A percentile compares a stretch with the other conserved stretches of the same genome.
Evolutionary conservation across 2,797 vertebrate species (phyloP).

Genomic region (Loriculus beryllinus): DNA sequence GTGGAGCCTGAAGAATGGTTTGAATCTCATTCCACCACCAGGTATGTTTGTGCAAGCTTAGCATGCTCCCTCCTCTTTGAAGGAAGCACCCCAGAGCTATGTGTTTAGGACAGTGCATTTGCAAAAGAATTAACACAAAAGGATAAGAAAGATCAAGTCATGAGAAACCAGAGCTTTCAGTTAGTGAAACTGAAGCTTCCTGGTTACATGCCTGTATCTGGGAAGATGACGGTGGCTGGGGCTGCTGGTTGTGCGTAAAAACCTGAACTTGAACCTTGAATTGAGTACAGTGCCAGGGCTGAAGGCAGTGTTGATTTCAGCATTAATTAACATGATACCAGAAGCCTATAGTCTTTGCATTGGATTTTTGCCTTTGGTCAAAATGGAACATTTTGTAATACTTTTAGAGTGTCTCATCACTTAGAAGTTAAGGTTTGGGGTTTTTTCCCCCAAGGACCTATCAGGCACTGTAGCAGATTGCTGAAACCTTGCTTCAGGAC

Average conservation of each 20-base stretch:
- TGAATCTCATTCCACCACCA: slow-evolving; percentile 87
- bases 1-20: slow-evolving; percentile 94
- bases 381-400: background rate
- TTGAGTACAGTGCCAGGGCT: background rate
- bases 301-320: background rate
- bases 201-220: background rate
- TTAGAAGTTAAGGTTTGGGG: background rate
- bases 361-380: slow-evolving; percentile 17
- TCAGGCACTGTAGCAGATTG: background rate
- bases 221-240: background rate
- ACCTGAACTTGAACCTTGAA: background rate
- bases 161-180: background rate
- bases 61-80: background rate
- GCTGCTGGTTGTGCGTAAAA: background rate
- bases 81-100: background rate
- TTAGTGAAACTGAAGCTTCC: background rate
- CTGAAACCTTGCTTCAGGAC: background rate
- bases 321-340: background rate
- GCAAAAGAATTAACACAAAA: background rate
- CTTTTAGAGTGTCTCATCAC: background rate
- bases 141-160: background rate
- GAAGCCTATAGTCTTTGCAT: background rate
- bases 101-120: background rate
- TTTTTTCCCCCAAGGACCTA: background rate
- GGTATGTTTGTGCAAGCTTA: slow-evolving; percentile 71